Percentiles rank a stretch among this genome's conserved stretches.
phyloP scores from a whole-genome alignment of 2,113 vertebrate genomes.

The Mellivora capensis region DNA sequence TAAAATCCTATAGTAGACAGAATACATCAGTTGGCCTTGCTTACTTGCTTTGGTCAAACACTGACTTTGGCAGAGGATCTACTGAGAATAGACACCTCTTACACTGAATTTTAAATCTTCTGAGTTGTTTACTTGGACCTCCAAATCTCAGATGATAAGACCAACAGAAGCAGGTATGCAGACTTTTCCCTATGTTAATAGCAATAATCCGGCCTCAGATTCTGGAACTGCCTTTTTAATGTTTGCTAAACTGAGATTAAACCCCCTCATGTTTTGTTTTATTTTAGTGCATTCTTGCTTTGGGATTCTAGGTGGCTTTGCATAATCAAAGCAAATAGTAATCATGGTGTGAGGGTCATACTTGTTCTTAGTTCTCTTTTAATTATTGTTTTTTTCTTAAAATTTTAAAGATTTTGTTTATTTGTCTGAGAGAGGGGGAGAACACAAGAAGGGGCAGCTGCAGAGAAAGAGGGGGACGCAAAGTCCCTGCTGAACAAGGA shows the following conservation, averaged over 20 bases:
- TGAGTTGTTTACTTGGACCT: background rate
- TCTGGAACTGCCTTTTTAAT: background rate
- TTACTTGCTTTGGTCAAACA: background rate
- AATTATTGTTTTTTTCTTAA: background rate
- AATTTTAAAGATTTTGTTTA: background rate
- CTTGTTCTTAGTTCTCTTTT: slow-evolving; percentile 29
- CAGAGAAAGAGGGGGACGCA: background rate
- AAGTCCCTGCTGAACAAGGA: too few species aligned
- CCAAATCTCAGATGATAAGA: background rate
- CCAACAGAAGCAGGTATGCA: slow-evolving; percentile 20
- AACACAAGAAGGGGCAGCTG: background rate
- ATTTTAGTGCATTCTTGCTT: background rate
- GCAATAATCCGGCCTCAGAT: background rate
- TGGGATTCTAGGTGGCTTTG: background rate
- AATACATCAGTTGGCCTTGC: slow-evolving; percentile 5
- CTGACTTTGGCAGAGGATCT: slow-evolving; percentile 38
- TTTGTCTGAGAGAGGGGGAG: background rate
- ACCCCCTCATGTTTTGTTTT: background rate
- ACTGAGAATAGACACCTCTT: background rate
- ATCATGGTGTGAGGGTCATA: background rate
- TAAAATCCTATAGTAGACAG: slow-evolving; percentile 49
- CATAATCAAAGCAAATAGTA: background rate
- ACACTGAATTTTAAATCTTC: background rate
- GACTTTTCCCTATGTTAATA: background rate
- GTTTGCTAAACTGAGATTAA: background rate